These are phyloP conservation scores for Halichoeres trimaculatus DNA, from an alignment of 2,113 vertebrate species.

Conservation along the genomic window DNA sequence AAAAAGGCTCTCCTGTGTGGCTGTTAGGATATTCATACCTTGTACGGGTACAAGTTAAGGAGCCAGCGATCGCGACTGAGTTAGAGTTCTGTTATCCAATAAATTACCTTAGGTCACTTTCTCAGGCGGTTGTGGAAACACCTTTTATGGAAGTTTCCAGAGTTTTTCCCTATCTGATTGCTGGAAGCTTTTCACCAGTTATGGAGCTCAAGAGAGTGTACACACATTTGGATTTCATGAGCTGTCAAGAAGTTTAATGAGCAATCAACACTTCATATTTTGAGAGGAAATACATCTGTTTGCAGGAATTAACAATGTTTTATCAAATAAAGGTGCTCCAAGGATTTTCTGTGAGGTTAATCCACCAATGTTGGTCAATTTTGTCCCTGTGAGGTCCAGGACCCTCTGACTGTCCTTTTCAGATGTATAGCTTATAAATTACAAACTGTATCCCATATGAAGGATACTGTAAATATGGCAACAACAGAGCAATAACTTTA, in stretches of 20 bases:
- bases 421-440: not conserved
- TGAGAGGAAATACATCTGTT: not conserved
- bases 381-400: too few relatives aligned
- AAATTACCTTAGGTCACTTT: conserved; percentile 21
- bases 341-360: too few relatives aligned
- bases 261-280: conserved; percentile 1
- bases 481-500: not conserved
- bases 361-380: too few relatives aligned
- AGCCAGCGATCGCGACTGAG: conserved; percentile 7
- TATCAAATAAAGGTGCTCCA: too few relatives aligned
- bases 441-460: not conserved
- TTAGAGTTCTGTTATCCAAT: conserved; percentile 23
- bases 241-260: not conserved
- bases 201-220: not conserved
- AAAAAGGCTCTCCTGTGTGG: conserved; percentile 12
- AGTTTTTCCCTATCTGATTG: not conserved
- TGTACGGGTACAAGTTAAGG: conserved; percentile 12
- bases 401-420: not conserved
- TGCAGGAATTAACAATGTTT: not conserved
- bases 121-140: conserved; percentile 15
- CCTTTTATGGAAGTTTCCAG: conserved; percentile 17
- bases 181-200: not conserved
- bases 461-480: conserved; percentile 8
- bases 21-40: conserved; percentile 2
- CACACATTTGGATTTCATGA: not conserved